Base-by-base conservation (phyloP, 1,140 invertebrate genomes). In the Aphelinus atriplicis region DNA sequence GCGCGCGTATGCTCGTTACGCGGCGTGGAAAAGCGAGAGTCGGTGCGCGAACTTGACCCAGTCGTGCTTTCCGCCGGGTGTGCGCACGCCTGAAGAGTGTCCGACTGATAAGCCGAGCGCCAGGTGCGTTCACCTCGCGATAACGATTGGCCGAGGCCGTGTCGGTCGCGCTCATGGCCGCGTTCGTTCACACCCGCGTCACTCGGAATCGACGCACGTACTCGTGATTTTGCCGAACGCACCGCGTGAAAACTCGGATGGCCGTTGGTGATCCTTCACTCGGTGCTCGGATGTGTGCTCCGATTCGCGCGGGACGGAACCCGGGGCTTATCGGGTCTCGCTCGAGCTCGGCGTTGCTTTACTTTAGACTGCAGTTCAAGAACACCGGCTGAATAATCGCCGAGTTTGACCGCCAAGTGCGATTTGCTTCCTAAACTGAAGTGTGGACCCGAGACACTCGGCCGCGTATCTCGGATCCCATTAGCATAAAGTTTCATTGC, bases 401-500 rank as follows among this genome's bases (percentile, higher is more conserved):
- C 64, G 64, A 55, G 42, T 66, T 55, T 9, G 64, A 66, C 64
- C 51, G 64, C 64, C 50, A 69, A 48, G 48, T 45, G 46, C 64
- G 50, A 10, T 56, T 48, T 26, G 66, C 46, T 68, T 68, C 66
- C 66, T 68, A 7, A 3, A 42, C 42, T 48, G 53, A 68, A n/a
- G 43, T 55, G 5, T 46, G 53, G 57, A 46, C 62, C 1, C 0
- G 7, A 2, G 43, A 46, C 26, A 26, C 26, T 26, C 26, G 26
- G 26, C 26, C 26, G 26, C 26, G 26, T 26, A 26, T 26, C 26
- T 26, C 26, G 26, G 26, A 26, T 26, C 26, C 26, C 9, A 68
- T 62, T 74, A 68, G n/a, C 65, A 73, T 62, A 61, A 67, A 73
- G 62, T 73, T 73, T 67, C 7, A 61, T 68, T 51, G 67, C 73